Conservation (phyloP, 2,113 vertebrate species). For the Girardinichthys multiradiatus region DNA sequence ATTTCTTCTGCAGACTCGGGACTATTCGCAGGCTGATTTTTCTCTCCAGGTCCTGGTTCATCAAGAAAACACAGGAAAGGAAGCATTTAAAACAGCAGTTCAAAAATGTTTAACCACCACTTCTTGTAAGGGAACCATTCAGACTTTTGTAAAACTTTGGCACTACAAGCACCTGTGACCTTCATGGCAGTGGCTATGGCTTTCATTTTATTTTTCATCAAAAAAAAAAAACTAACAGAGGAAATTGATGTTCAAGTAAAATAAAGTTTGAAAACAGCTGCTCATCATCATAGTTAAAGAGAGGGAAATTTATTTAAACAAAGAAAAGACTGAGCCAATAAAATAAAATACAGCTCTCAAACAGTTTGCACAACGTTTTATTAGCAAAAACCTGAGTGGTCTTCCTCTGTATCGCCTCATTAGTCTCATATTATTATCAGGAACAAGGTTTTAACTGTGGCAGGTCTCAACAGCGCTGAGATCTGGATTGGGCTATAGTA, state of each 20-base stretch:
- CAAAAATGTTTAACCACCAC: slow-evolving; percentile 8
- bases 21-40: slow-evolving; percentile 20
- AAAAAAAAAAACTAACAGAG: not conserved
- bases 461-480: not conserved
- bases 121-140: slow-evolving; percentile 2
- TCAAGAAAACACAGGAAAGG: slow-evolving; percentile 25
- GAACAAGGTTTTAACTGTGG: not conserved
- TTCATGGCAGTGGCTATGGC: not conserved
- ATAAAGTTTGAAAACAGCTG: not conserved
- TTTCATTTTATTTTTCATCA: not conserved
- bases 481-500: too few species aligned
- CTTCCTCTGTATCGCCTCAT: too few species aligned
- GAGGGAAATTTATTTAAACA: not conserved
- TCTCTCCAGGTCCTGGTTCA: slow-evolving; percentile 39
- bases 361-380: not conserved
- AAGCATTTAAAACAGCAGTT: slow-evolving; percentile 7
- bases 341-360: not conserved
- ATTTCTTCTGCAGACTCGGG: slow-evolving; percentile 37
- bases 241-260: not conserved
- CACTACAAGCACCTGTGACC: not conserved
- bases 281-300: not conserved
- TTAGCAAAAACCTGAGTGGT: not conserved
- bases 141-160: not conserved
- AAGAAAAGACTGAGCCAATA: not conserved
- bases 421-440: not conserved